Evolutionary conservation across 2,888 invertebrate genomes (phyloP).

Genomic region (Synergus laeviventris): DNA sequence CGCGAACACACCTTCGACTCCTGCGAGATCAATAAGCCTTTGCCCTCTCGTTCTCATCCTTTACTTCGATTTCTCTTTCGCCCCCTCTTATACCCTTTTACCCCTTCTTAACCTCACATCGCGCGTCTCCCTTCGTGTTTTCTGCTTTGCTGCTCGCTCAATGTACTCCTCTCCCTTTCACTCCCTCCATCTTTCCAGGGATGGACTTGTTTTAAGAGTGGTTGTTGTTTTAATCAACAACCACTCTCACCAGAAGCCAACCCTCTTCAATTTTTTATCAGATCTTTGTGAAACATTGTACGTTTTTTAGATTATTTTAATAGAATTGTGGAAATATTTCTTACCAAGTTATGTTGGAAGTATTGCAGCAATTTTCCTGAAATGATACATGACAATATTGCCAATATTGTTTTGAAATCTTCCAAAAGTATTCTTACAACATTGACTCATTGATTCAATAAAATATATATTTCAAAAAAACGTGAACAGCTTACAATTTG

Average conservation of each 20-base stretch:
- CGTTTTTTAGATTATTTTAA: not conserved
- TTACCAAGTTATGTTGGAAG: not conserved
- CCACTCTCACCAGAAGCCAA: conserved; percentile 21
- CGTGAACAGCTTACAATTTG: too few species aligned
- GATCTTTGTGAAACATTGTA: not conserved
- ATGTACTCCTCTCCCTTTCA: conserved; percentile 38
- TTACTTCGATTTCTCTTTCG: conserved; percentile 44
- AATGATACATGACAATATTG: too few species aligned
- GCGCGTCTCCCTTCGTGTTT: conserved; percentile 27
- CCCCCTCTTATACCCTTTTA: conserved; percentile 48
- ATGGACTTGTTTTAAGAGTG: conserved; percentile 34
- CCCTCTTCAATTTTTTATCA: conserved; percentile 1
- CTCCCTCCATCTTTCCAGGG: conserved; percentile 29
- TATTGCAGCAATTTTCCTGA: too few species aligned
- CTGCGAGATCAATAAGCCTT: conserved; percentile 57
- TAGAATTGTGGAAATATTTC: not conserved
- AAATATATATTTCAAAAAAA: too few species aligned
- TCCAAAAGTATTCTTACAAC: too few species aligned
- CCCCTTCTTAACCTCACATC: conserved; percentile 51
- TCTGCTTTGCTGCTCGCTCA: conserved; percentile 47
- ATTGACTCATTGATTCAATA: too few species aligned
- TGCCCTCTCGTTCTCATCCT: conserved; percentile 47
- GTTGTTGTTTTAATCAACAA: conserved; percentile 18
- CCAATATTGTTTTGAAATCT: too few species aligned
- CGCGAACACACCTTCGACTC: conserved; percentile 41